Base-by-base conservation (phyloP, 2,797 vertebrate species). In the Clamator glandarius region DNA sequence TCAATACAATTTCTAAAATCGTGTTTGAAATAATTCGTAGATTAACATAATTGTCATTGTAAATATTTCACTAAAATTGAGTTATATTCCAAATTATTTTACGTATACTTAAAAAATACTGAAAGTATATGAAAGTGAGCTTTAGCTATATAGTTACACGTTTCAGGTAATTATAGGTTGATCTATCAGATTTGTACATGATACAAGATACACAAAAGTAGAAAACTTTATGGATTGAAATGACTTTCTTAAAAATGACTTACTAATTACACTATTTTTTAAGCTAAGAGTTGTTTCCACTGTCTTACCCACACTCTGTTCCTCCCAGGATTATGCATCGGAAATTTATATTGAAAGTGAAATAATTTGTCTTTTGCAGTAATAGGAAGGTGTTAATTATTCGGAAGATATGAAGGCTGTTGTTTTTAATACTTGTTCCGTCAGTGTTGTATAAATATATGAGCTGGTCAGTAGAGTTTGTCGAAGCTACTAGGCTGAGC, bases 21-120 rank as follows among this genome's bases (percentile, higher is more conserved):
- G 51, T 39, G 7, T n/a, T 23, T 75, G 75, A 94, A 83, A 75
- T 87, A 86, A 78, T 20, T 66, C 7, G 86, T 46, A 82, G 86
- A 80, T 46, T 2, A 90, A 68, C 12, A 72, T 59, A 68, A 68
- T 19, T 91, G 24, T 36, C 41, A 92, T 64, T 57, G n/a, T 46
- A 94, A 96, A 89, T 50, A 87, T 64, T 75, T 79, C 89, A 73
- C 68, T 86, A 69, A 72, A 91, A 74, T 72, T 75, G 48, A 61
- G 15, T 48, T 67, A 36, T 44, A 48, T 36, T 92, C 52, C 15
- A 2, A 72, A 81, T 44, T 26, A 36, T 8, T 63, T n/a, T 28
- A 11, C 48, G 28, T 35, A 29, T 48, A 66, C 33, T 66, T 80
- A 19, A 11, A 58, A 9, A 67, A 61, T 39, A 74, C 39, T 72